A percentile compares a stretch with the other conserved stretches of the same genome.
phyloP scores from a whole-genome alignment of 2,888 invertebrate genomes.

The Eilema sororculum region DNA sequence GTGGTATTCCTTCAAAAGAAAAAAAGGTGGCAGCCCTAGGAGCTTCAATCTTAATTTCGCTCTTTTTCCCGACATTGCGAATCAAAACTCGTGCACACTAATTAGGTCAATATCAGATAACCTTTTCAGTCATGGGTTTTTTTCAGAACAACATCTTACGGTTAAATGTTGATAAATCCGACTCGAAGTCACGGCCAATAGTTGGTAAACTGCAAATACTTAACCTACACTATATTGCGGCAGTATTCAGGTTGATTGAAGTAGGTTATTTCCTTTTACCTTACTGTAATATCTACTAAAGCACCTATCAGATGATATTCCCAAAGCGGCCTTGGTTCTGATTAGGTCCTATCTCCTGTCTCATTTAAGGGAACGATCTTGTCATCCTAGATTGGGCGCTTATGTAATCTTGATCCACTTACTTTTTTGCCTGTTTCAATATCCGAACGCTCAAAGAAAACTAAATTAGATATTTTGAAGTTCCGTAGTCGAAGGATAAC shows the following conservation, averaged over 20 bases:
- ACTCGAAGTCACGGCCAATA: too few relatives aligned
- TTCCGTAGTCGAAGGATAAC: neutral
- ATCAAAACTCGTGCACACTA: too few relatives aligned
- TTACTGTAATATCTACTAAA: neutral
- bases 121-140: too few relatives aligned
- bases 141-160: too few relatives aligned
- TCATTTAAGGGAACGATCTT: conserved; percentile 3
- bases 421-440: neutral
- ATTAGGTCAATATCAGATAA: too few relatives aligned
- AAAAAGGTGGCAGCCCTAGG: too few relatives aligned
- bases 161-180: too few relatives aligned
- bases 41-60: too few relatives aligned
- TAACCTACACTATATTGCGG: too few relatives aligned
- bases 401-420: neutral
- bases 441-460: neutral
- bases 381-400: neutral
- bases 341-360: neutral
- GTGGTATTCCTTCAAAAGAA: too few relatives aligned
- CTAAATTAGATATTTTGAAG: neutral
- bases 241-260: neutral
- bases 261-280: neutral
- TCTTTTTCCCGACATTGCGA: too few relatives aligned
- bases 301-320: neutral
- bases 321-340: neutral
- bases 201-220: too few relatives aligned